Evolutionary conservation across 2,113 vertebrate genomes (phyloP).

Genomic region (Struthidea cinerea): DNA sequence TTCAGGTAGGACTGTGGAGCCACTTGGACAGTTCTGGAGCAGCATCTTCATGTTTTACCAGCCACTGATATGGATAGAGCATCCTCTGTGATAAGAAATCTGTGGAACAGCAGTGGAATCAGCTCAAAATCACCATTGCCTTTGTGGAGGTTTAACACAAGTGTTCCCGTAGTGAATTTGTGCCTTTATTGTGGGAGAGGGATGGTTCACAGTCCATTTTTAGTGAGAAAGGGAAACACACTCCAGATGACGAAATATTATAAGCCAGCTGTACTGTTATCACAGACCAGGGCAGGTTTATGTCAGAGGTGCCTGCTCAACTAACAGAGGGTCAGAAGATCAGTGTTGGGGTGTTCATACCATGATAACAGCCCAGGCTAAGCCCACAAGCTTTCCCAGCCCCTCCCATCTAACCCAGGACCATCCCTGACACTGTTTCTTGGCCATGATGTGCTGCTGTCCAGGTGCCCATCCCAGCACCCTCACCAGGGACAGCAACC

Average conservation of each 20-base stretch:
- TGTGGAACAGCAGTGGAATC: too few species aligned
- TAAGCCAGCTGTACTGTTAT: accelerated
- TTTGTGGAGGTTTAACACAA: not conserved
- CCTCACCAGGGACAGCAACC: not conserved
- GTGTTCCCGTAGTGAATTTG: not conserved
- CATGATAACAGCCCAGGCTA: not conserved
- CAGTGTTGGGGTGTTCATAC: not conserved
- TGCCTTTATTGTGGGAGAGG: not conserved
- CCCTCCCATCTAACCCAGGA: not conserved
- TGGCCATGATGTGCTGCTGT: not conserved
- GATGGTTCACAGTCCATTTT: not conserved
- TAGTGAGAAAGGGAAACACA: not conserved
- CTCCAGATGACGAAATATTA: not conserved
- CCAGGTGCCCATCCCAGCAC: not conserved
- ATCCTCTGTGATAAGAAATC: not conserved
- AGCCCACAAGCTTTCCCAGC: not conserved
- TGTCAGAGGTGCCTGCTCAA: not conserved
- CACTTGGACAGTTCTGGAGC: not conserved
- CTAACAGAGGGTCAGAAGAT: not conserved
- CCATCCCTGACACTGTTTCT: not conserved
- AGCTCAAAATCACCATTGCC: not conserved
- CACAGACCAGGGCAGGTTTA: not conserved
- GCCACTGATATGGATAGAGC: not conserved
- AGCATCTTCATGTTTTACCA: not conserved
- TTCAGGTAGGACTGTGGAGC: not conserved